Evolutionary conservation across 2,797 vertebrate species (phyloP).

Genomic region (Arrhamphus sclerolepis): DNA sequence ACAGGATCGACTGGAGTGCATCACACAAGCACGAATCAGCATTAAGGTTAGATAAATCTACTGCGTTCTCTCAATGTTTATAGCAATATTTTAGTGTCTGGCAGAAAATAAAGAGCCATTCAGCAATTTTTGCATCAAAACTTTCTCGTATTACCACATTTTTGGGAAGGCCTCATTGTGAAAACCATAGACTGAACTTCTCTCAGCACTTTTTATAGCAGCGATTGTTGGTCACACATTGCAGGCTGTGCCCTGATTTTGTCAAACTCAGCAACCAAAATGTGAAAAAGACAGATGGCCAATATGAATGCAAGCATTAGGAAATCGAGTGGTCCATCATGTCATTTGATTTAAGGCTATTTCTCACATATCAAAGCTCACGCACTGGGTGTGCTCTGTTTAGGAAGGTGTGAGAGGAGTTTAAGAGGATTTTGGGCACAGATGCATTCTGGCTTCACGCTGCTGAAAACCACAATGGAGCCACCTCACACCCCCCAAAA

Average conservation of each 20-base stretch:
- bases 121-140: conserved; percentile 52
- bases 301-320: conserved; percentile 54
- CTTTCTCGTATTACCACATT: conserved; percentile 43
- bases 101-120: conserved; percentile 59
- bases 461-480: conserved; percentile 70
- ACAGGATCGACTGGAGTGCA: conserved; percentile 17
- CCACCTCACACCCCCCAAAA: conserved; percentile 74
- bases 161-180: conserved; percentile 43
- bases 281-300: conserved; percentile 39
- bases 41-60: conserved; percentile 41
- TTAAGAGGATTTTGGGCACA: conserved; percentile 46
- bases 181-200: conserved; percentile 52
- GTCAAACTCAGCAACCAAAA: conserved; percentile 44
- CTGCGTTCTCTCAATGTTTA: conserved; percentile 65
- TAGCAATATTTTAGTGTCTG: conserved; percentile 56
- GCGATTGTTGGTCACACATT: conserved; percentile 31
- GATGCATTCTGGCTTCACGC: conserved; percentile 62
- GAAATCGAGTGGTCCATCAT: conserved; percentile 56
- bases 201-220: conserved; percentile 47
- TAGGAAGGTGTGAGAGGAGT: conserved; percentile 53
- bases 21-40: conserved; percentile 43
- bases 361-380: conserved; percentile 73
- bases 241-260: conserved; percentile 18
- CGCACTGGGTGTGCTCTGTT: conserved; percentile 60
- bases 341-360: conserved; percentile 59